phyloP scores from a whole-genome alignment of 2,888 invertebrate species.

The Saturnia japonica region DNA sequence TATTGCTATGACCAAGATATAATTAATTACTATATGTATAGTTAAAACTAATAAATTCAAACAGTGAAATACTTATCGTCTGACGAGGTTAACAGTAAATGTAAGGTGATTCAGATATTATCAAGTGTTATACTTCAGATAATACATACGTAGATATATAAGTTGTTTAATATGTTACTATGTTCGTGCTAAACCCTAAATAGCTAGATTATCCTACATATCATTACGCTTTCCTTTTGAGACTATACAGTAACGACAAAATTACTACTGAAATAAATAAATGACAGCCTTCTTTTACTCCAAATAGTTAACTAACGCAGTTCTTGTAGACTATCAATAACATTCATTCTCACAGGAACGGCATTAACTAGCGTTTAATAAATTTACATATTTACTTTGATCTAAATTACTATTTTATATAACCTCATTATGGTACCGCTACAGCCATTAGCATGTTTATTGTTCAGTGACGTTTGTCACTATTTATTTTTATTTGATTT shows the following conservation, averaged over 20 bases:
- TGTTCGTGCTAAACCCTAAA: no score
- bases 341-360: not conserved
- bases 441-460: not conserved
- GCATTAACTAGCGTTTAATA: not conserved
- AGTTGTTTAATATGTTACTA: not conserved
- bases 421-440: not conserved
- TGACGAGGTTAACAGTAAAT: slow-evolving; percentile 11
- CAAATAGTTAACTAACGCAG: no score
- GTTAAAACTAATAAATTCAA: slow-evolving; percentile 8
- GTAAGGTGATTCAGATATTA: not conserved
- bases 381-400: not conserved
- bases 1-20: not conserved
- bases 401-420: not conserved
- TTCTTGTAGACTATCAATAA: no score
- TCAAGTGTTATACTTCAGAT: not conserved
- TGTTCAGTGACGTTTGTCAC: not conserved
- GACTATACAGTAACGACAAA: no score
- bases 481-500: not conserved
- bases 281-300: no score
- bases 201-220: no score
- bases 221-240: no score
- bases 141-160: not conserved
- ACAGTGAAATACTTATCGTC: not conserved
- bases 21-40: not conserved
- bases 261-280: no score